Base-by-base conservation (phyloP, 2,888 invertebrate species). In the Thereva unica region DNA sequence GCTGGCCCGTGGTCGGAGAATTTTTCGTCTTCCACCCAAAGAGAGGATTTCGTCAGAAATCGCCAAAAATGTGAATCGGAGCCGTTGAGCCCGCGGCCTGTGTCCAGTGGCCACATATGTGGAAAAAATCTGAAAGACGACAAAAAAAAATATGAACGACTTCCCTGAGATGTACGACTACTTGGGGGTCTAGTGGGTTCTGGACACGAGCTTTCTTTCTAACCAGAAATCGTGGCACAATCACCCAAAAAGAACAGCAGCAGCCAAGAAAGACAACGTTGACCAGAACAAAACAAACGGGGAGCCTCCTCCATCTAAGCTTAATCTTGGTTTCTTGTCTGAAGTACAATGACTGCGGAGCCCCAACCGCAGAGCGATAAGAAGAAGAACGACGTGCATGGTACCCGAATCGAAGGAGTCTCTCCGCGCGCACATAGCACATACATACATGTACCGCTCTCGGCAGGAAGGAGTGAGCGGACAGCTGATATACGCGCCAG, bases 131-230 rank as follows among this genome's bases (percentile, higher is more conserved):
- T 35, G 4, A 47, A 6, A n/a, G 10, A 6, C 37, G 7, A 12
- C 38, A 37, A 59, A 47, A 38, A 4, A 59, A 57, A 59, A 47
- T 47, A 47, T 57, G 45, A 38, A 47, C 56, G 37, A 47, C 37
- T 47, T 38, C 47, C 47, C 37, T 7, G 37, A 59, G 57, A 59
- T 38, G 35, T 38, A 45, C 57, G 10, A 47, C 37, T 37, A 35
- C 34, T 23, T 7, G 37, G 47, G 57, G 37, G 38, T 23, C 2
- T 23, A 2, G 23, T 23, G 23, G 23, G 23, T 23, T 23, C 23
- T 23, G 23, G 57, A 59, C 12, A 47, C 41, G 47, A 59, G 37
- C 8, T 23, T 23, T 47, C 38, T 47, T 34, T 10, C 12, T 12
- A 41, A 10, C 12, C 10, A 23, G 23, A 55, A 10, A 9, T 42